Base-by-base conservation (phyloP, 2,113 vertebrate genomes). In the Gopherus evgoodei region DNA sequence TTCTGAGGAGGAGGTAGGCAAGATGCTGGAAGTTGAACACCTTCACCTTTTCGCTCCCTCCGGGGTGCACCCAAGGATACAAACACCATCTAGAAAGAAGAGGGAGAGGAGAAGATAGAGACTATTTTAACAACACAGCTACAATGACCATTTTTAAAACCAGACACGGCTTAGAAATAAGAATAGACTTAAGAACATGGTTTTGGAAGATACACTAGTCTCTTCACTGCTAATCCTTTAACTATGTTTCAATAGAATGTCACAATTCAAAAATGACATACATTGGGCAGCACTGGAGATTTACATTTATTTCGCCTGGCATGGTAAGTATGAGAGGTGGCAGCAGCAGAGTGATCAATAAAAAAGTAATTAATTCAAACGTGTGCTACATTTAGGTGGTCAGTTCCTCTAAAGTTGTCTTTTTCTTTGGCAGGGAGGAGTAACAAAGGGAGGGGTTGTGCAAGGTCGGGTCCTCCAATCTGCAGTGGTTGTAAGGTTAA, bases 1-100 rank as follows among this genome's bases (percentile, higher is more conserved):
- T 99, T 99, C 97, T 99, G 99, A 52, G 99, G 99, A 8, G 99
- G 99, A 31, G 99, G 99, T 44, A 99, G 97, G 91, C 99, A 99
- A 56, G 99, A 99, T 1, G 99, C 99, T n/a, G 99, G 99, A 87
- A 99, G 98, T 97, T 99, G 99, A 84, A 99, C 98, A 76, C 99
- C 99, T 97, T 99, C 99, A 0, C 99, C 99, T 95, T 99, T 99
- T 81, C 99, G 98, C 95, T 99, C 99, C 93, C 99, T 98, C 47
- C 99, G 98, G 3, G 99, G 99, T 53, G 99, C 99, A 22, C 99
- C 99, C 97, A 99, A 97, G 82, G 99, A 99, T 13, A 99, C 99
- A 93, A 99, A 99, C 84, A 99, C 99, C 99, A 99, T 99, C 99
- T 99, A 98, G 1, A 86, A 62, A 95, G 44, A 94, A 0, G 3